These are phyloP conservation scores for Hypercompe scribonia DNA, from an alignment of 2,888 invertebrate genomes.

Conservation along the genomic window DNA sequence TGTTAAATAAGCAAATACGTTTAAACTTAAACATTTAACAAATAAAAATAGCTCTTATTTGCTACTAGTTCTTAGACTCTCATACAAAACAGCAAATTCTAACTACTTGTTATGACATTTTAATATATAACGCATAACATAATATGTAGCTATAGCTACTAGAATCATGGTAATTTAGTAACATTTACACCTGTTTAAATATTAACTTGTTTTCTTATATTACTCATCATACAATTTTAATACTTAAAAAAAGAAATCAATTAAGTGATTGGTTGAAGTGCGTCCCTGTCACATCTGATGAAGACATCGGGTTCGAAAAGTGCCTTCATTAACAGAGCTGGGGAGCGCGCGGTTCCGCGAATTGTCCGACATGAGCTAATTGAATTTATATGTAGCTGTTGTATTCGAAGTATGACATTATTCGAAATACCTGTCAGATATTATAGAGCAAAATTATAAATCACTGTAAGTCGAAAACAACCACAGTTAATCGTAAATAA, in stretches of 20 bases:
- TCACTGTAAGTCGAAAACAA: not conserved
- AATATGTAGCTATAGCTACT: no score
- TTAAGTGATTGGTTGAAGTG: conserved; percentile 38
- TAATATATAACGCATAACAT: no score
- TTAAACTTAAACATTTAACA: no score
- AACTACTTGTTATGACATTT: no score
- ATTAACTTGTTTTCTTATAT: no score
- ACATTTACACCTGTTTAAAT: no score
- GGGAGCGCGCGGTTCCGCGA: conserved; percentile 64
- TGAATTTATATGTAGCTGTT: conserved; percentile 64
- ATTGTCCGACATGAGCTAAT: conserved; percentile 60
- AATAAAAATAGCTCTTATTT: no score
- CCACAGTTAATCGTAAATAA: no score
- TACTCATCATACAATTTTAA: not conserved
- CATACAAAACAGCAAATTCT: no score
- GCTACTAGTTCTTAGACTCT: no score
- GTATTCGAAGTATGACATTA: conserved; percentile 9
- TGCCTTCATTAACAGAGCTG: conserved; percentile 70
- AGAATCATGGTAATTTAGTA: no score
- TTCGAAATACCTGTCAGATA: not conserved
- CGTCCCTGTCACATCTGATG: conserved; percentile 70
- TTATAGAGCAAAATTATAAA: not conserved
- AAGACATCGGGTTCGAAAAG: conserved; percentile 78
- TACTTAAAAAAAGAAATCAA: conserved; percentile 11
- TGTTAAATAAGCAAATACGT: no score